Conservation (phyloP, 2,888 invertebrate species). For the Drosophila antonietae region DNA sequence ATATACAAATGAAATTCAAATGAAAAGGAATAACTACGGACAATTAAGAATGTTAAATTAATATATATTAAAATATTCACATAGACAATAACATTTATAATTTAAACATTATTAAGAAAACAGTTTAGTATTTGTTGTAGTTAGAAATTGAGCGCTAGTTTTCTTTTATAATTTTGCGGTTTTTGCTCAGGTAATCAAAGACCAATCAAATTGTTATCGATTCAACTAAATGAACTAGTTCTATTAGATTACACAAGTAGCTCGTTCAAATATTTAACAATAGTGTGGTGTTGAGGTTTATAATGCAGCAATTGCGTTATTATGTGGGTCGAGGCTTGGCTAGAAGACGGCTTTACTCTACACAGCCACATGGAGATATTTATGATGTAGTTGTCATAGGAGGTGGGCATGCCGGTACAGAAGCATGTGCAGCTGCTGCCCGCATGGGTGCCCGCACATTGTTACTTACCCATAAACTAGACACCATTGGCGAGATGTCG, state of each 20-base stretch:
- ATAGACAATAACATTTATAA: neutral
- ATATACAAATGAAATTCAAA: neutral
- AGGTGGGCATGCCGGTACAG: constrained; percentile 96
- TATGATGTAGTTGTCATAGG: constrained; percentile 93
- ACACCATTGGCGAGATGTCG: constrained; percentile 96
- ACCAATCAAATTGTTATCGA: neutral
- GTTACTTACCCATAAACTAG: constrained; percentile 92
- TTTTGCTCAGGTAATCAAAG: too few relatives aligned
- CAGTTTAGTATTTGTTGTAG: neutral
- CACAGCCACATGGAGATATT: constrained; percentile 11
- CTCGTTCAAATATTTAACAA: constrained; percentile 3
- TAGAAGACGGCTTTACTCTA: constrained; percentile 10
- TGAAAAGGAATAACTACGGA: neutral
- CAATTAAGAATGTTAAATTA: neutral
- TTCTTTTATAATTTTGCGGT: neutral
- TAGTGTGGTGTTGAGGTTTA: constrained; percentile 10
- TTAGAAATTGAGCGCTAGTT: neutral
- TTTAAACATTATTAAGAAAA: neutral
- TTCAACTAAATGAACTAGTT: constrained; percentile 19
- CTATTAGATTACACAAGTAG: constrained; percentile 1
- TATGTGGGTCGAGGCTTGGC: constrained; percentile 24
- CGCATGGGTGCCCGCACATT: constrained; percentile 92
- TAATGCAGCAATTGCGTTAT: constrained; percentile 58
- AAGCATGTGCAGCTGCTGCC: constrained; percentile 93
- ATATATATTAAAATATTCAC: neutral